Conservation (phyloP, 2,888 invertebrate genomes). For the Habroteleia sp. region DNA sequence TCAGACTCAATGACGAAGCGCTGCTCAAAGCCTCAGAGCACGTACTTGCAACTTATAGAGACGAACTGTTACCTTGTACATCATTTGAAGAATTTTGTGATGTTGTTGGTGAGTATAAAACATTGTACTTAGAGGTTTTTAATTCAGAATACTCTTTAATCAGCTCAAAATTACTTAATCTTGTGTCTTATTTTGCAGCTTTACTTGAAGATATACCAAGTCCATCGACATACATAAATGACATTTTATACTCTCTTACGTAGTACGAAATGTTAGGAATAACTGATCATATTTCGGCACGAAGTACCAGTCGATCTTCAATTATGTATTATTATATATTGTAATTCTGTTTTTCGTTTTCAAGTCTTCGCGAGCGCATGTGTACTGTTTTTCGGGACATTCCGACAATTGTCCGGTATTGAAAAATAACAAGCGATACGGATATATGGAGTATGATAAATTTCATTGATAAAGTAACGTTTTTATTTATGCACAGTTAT, state of each 20-base stretch:
- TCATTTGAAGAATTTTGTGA: slow-evolving; percentile 96
- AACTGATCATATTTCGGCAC: slow-evolving; percentile 35
- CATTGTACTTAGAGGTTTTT: too few species aligned
- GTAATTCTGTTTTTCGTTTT: slow-evolving; percentile 26
- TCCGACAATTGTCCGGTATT: slow-evolving; percentile 33
- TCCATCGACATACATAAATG: slow-evolving; percentile 84
- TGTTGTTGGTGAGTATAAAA: slow-evolving; percentile 90
- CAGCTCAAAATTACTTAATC: too few species aligned
- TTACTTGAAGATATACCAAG: slow-evolving; percentile 86
- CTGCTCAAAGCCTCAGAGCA: slow-evolving; percentile 93
- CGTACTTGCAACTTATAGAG: slow-evolving; percentile 90
- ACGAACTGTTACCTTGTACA: slow-evolving; percentile 94
- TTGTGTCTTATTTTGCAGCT: slow-evolving; percentile 79
- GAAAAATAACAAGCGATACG: slow-evolving; percentile 23
- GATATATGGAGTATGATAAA: slow-evolving; percentile 32
- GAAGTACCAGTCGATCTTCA: slow-evolving; percentile 15
- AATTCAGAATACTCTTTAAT: too few species aligned
- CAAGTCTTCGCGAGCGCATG: neutral
- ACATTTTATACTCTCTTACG: slow-evolving; percentile 82
- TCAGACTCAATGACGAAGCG: slow-evolving; percentile 95
- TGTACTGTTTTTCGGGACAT: slow-evolving; percentile 34
- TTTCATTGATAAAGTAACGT: slow-evolving; percentile 66
- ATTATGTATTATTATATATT: slow-evolving; percentile 39
- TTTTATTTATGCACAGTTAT: slow-evolving; percentile 67
- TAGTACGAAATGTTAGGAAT: slow-evolving; percentile 62